Evolutionary conservation across 2,888 invertebrate genomes (phyloP).

Genomic region (Ernsta delagoae): DNA sequence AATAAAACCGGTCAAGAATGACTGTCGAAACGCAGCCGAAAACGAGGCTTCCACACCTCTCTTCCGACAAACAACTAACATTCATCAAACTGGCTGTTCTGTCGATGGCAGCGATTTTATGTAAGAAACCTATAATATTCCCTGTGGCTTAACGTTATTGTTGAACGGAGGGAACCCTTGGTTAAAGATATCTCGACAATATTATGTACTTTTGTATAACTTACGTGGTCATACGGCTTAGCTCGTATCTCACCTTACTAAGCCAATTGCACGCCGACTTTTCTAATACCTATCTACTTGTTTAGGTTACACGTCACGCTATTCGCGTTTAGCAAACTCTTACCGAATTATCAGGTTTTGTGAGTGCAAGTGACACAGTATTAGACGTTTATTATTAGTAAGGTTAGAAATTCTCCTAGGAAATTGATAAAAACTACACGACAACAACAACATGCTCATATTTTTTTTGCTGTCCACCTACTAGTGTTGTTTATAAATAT

Average conservation of each 20-base stretch:
- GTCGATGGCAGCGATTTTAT: slow-evolving; percentile 95
- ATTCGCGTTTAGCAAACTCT: neutral
- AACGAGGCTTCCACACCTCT: slow-evolving; percentile 69
- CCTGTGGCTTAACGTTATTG: neutral
- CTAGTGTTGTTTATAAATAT: no score
- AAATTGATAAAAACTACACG: neutral
- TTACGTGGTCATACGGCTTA: slow-evolving; percentile 55
- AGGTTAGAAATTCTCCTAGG: neutral
- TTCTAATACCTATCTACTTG: slow-evolving; percentile 17
- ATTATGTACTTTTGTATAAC: slow-evolving; percentile 34
- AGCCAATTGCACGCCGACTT: slow-evolving; percentile 16
- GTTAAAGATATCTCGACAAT: neutral
- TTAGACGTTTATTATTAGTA: neutral
- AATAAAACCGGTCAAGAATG: slow-evolving; percentile 57
- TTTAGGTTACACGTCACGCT: slow-evolving; percentile 32
- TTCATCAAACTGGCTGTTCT: slow-evolving; percentile 91
- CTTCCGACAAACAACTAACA: slow-evolving; percentile 81
- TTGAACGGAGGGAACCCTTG: neutral
- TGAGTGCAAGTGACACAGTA: neutral
- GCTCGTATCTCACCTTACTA: neutral
- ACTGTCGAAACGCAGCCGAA: slow-evolving; percentile 69
- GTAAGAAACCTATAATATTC: slow-evolving; percentile 86
- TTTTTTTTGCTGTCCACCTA: no score
- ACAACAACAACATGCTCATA: no score
- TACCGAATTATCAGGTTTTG: neutral